phyloP scores from a whole-genome alignment of 1,140 invertebrate genomes.

The Eriosoma lanigerum region DNA sequence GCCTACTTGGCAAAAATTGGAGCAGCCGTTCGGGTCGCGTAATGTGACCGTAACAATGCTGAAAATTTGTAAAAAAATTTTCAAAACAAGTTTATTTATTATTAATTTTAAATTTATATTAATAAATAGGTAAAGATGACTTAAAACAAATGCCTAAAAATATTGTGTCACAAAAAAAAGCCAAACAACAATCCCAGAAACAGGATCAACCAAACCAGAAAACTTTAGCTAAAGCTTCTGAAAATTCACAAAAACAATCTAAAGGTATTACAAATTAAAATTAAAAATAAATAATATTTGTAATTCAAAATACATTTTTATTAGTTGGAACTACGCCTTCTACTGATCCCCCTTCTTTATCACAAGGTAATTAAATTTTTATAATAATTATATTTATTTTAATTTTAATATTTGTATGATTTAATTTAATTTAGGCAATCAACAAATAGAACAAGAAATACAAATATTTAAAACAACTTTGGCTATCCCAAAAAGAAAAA shows the following conservation, averaged over 20 bases:
- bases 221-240: neutral
- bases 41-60: too few species aligned
- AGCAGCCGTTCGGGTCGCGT: too few species aligned
- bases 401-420: neutral
- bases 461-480: neutral
- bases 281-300: too few species aligned
- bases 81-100: too few species aligned
- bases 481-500: constrained; percentile 16
- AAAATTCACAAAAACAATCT: neutral
- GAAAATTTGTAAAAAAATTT: too few species aligned
- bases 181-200: neutral
- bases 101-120: too few species aligned
- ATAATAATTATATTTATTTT: neutral
- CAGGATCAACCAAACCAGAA: neutral
- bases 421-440: neutral
- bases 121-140: neutral
- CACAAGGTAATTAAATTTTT: neutral
- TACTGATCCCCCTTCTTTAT: neutral
- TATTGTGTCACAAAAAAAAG: too few species aligned
- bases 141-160: neutral
- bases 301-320: too few species aligned
- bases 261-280: neutral
- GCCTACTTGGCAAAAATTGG: too few species aligned
- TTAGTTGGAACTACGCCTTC: too few species aligned
- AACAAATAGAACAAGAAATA: constrained; percentile 12